Percentiles rank a stretch among this genome's conserved stretches.
Evolutionary conservation across 2,113 vertebrate species (phyloP).

Genomic region (Sialia sialis): DNA sequence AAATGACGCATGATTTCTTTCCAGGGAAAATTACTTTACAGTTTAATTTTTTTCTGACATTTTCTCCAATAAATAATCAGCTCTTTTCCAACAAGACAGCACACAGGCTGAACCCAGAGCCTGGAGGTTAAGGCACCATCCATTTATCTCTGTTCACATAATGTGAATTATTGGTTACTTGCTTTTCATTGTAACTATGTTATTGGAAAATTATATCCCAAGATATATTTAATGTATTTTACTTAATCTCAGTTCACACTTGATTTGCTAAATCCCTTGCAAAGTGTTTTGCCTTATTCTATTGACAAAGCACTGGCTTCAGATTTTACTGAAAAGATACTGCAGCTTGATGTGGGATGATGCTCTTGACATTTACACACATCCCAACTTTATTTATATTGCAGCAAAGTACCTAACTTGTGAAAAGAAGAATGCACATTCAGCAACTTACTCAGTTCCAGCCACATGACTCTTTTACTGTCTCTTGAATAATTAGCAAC

Average conservation of each 20-base stretch:
- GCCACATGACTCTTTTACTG: constrained; percentile 63
- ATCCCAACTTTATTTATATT: constrained; percentile 69
- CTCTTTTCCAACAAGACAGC: constrained; percentile 54
- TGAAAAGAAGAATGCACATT: constrained; percentile 66
- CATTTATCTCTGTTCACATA: constrained; percentile 70
- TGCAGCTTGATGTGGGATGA: constrained; percentile 45
- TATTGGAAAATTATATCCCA: constrained; percentile 63
- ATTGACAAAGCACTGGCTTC: background rate
- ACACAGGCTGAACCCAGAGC: constrained; percentile 53
- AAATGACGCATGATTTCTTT: constrained; percentile 41
- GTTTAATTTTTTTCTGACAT: constrained; percentile 70
- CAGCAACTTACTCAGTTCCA: constrained; percentile 63
- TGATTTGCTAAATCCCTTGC: constrained; percentile 30
- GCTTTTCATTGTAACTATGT: constrained; percentile 59
- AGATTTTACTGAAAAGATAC: constrained; percentile 40
- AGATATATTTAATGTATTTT: constrained; percentile 54
- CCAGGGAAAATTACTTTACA: constrained; percentile 63
- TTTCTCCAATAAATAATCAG: constrained; percentile 70
- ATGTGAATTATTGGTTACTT: constrained; percentile 65
- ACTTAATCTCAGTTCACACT: constrained; percentile 47
- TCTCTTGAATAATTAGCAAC: constrained; percentile 76
- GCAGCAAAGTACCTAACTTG: constrained; percentile 19
- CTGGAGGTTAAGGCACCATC: constrained; percentile 60
- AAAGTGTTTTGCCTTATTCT: background rate
- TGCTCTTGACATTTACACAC: constrained; percentile 60